phyloP scores from a whole-genome alignment of 2,113 vertebrate genomes.

The Drymodes brunneopygia region DNA sequence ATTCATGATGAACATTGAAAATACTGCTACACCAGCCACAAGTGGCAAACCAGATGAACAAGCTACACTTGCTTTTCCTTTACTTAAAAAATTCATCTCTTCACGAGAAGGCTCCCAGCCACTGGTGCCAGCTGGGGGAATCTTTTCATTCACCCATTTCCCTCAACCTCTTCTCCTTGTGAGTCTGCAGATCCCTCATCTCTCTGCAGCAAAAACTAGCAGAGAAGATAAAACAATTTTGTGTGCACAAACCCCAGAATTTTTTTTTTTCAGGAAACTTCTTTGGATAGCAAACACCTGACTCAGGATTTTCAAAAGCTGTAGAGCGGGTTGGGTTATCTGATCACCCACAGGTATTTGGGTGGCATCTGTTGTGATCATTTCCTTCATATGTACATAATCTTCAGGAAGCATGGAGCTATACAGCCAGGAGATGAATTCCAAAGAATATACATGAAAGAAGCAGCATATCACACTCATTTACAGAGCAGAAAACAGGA shows the following conservation, averaged over 20 bases:
- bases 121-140: neutral
- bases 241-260: neutral
- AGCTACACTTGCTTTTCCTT: neutral
- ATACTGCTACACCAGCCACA: neutral
- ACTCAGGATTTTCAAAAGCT: conserved; percentile 24
- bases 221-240: neutral
- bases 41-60: neutral
- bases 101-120: neutral
- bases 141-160: neutral
- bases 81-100: neutral
- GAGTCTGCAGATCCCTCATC: neutral
- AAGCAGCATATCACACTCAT: neutral
- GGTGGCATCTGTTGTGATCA: conserved; percentile 38
- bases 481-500: neutral
- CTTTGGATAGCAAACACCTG: conserved; percentile 10
- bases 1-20: neutral
- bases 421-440: neutral
- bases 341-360: conserved; percentile 61
- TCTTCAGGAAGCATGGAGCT: conserved; percentile 18
- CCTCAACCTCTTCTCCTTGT: neutral
- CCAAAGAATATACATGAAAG: neutral
- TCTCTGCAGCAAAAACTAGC: neutral
- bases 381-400: conserved; percentile 25
- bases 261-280: neutral
- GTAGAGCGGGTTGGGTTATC: conserved; percentile 22